Evolutionary conservation across 2,113 vertebrate species (phyloP).

Genomic region (Chloroceryle aenea): DNA sequence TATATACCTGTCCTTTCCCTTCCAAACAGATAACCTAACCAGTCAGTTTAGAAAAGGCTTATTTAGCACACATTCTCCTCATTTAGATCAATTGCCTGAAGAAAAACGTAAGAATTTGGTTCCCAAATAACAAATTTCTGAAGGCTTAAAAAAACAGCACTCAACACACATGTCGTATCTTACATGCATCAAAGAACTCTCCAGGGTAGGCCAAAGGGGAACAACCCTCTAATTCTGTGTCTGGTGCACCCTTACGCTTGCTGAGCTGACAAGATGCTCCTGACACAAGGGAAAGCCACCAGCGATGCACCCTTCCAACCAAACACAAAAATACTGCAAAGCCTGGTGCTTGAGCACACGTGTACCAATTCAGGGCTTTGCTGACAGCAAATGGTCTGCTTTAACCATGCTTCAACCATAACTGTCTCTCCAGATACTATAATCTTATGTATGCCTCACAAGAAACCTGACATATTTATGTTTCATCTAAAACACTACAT

Average conservation of each 20-base stretch:
- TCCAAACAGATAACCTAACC: background rate
- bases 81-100: background rate
- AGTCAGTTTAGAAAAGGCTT: background rate
- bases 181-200: background rate
- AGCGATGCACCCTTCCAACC: accelerated
- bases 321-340: background rate
- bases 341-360: accelerated
- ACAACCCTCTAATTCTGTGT: background rate
- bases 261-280: background rate
- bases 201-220: background rate
- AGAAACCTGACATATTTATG: background rate
- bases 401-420: background rate
- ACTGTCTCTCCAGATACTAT: background rate
- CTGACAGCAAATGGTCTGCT: background rate
- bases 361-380: accelerated
- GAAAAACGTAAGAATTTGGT: background rate
- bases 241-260: background rate
- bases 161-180: background rate
- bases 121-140: background rate
- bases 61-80: background rate
- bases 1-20: background rate
- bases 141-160: background rate
- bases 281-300: accelerated
- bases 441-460: background rate
- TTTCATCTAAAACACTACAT: background rate